A percentile compares a stretch with the other conserved stretches of the same genome.
Evolutionary conservation across 1,140 invertebrate genomes (phyloP).

Genomic region (Macrobrachium nipponense): DNA sequence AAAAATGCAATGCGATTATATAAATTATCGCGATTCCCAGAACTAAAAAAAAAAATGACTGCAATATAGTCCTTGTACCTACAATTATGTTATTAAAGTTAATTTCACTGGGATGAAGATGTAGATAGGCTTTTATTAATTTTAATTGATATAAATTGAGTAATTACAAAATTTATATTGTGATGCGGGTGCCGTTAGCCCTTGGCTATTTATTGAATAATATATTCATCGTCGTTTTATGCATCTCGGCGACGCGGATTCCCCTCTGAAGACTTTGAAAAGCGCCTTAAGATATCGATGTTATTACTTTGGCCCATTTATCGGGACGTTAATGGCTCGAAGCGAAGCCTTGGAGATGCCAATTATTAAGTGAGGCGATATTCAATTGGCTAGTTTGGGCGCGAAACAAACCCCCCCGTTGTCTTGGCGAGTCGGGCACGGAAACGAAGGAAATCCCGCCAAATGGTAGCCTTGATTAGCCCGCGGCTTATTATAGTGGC

Average conservation of each 20-base stretch:
- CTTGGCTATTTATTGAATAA: neutral
- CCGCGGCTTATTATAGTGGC: conserved; percentile 13
- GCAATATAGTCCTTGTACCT: neutral
- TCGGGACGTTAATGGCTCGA: neutral
- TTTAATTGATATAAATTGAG: conserved; percentile 47
- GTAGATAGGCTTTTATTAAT: conserved; percentile 27
- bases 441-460: conserved; percentile 36
- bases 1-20: neutral
- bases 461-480: conserved; percentile 39
- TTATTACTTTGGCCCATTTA: neutral
- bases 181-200: conserved; percentile 5
- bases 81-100: conserved; percentile 38
- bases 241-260: neutral
- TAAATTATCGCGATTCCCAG: conserved; percentile 3
- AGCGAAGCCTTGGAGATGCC: neutral
- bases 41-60: neutral
- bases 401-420: conserved; percentile 15
- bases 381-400: conserved; percentile 14
- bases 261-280: too few relatives aligned
- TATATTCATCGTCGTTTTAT: neutral
- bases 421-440: conserved; percentile 9
- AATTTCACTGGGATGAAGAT: neutral
- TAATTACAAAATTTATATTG: conserved; percentile 39
- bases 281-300: too few relatives aligned
- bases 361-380: neutral